A percentile compares a stretch with the other conserved stretches of the same genome.
phyloP scores from a whole-genome alignment of 2,113 vertebrate genomes.

The Tenrec ecaudatus region DNA sequence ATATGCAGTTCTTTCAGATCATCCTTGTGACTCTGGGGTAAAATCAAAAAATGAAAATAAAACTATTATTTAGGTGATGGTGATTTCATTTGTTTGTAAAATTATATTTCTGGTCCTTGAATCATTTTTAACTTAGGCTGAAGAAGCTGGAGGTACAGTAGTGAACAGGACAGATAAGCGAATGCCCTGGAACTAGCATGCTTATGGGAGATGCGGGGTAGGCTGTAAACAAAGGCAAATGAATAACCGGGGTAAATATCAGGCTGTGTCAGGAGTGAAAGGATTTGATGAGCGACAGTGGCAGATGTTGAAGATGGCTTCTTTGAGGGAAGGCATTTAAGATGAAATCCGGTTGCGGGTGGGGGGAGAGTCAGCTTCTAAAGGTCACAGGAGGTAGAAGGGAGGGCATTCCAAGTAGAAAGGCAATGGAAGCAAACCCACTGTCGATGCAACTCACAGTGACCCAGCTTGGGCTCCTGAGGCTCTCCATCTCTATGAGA shows the following conservation, averaged over 20 bases:
- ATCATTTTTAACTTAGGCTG: too few relatives aligned
- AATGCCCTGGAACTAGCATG: neutral
- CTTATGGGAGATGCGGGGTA: neutral
- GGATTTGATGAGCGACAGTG: neutral
- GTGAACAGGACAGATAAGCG: neutral
- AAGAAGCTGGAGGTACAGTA: neutral
- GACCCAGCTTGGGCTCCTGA: too few relatives aligned
- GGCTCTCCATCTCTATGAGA: too few relatives aligned
- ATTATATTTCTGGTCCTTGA: too few relatives aligned
- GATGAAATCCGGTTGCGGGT: neutral
- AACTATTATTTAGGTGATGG: too few relatives aligned
- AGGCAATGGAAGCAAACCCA: neutral
- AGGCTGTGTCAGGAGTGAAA: neutral
- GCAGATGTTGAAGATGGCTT: neutral
- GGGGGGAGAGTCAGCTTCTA: neutral
- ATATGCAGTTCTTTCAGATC: too few relatives aligned
- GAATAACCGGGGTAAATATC: neutral
- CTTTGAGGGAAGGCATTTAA: conserved; percentile 7
- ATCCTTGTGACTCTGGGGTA: too few relatives aligned
- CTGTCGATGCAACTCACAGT: too few relatives aligned
- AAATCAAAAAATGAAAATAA: too few relatives aligned
- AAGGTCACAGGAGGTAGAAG: fast-evolving
- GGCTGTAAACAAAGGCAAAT: neutral
- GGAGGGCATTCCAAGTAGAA: neutral
- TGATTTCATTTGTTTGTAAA: too few relatives aligned